Base-by-base conservation (phyloP, 2,797 vertebrate genomes). In the Alcedo atthis region DNA sequence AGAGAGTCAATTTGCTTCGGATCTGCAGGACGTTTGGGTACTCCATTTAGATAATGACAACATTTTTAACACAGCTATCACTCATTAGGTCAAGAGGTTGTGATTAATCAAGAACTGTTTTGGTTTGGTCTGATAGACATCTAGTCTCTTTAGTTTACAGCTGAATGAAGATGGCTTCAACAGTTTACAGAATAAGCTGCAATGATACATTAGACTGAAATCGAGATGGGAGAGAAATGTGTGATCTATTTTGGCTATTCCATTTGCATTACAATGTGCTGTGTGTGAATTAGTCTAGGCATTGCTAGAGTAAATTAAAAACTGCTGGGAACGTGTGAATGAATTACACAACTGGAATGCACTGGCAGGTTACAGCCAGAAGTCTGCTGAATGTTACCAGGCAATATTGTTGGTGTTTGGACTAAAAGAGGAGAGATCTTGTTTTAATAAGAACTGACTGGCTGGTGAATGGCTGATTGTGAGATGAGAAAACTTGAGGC, bases 81-180 rank as follows among this genome's bases (percentile, higher is more conserved):
- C 98, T 98, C 97, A 96, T 84, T 94, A 95, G 98, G 98, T 98
- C 98, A 98, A 97, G 96, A 98, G 98, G 98, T 92, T 97, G 96
- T 94, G 96, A 99, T 99, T 98, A 98, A 99, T 99, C 99, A 99
- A 98, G 97, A 66, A 98, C 97, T 98, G 98, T 99, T 99, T 99
- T 98, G 98, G 97, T 98, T 98, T 98, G 11, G 88, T 97, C 98
- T 97, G 98, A 98, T 99, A 98, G 97, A 98, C 98, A 98, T 98
- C 97, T 97, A 98, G 97, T 98, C 98, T 98, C 98, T 98, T 98
- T 97, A 98, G 98, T 98, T 98, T 98, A 98, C 94, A 96, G 91
- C 73, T 95, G 96, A 97, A 97, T 95, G 96, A 98, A 98, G 98
- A 98, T 97, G 98, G 97, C 97, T 97, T 93, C 96, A 94, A 97